Evolutionary conservation across 64 coral and sea anemone genomes (phyloP).

Genomic region (Platygyra sinensis): DNA sequence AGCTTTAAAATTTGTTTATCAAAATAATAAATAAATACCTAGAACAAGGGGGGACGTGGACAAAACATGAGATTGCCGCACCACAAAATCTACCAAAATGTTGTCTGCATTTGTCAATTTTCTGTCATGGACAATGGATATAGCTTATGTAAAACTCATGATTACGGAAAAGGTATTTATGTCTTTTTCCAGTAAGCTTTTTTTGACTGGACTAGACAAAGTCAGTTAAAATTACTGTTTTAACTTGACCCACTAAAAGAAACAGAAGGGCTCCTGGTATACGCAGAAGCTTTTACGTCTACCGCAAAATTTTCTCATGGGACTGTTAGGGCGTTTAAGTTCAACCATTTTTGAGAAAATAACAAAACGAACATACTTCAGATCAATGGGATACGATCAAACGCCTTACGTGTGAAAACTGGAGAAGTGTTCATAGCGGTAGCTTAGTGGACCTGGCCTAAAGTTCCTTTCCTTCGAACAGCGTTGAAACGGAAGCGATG

Average conservation of each 20-base stretch:
- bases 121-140: too few species aligned
- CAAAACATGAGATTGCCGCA: too few species aligned
- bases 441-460: constrained; percentile 11
- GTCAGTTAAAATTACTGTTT: not conserved
- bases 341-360: constrained; percentile 30
- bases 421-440: not conserved
- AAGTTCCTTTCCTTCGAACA: not conserved
- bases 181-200: too few species aligned
- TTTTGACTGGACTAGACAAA: not conserved
- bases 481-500: not conserved
- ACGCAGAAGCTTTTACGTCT: constrained; percentile 32
- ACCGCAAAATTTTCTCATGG: constrained; percentile 41
- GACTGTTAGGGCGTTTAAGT: constrained; percentile 38
- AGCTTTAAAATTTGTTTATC: too few species aligned
- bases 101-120: too few species aligned
- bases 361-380: not conserved
- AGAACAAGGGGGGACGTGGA: too few species aligned
- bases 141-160: too few species aligned
- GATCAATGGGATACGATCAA: constrained; percentile 27
- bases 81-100: too few species aligned
- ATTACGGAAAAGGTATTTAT: too few species aligned
- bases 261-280: constrained; percentile 25
- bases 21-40: too few species aligned
- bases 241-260: constrained; percentile 34
- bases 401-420: not conserved